Percentiles rank a stretch among this genome's conserved stretches.
phyloP scores from a whole-genome alignment of 2,888 invertebrate genomes.

The Blastobasis lacticolella region DNA sequence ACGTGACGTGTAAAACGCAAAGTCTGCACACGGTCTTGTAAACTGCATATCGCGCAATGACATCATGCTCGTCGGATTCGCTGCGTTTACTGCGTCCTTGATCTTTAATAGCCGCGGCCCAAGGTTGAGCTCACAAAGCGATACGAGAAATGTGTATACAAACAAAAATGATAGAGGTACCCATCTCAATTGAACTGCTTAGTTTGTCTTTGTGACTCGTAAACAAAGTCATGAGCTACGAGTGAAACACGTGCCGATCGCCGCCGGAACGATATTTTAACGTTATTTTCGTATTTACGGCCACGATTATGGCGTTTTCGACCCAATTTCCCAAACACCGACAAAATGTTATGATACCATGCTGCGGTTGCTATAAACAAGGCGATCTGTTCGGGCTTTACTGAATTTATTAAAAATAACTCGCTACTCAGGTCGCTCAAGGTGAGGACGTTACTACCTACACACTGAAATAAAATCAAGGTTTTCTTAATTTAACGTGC shows the following conservation, averaged over 20 bases:
- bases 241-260: too few species aligned
- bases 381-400: constrained; percentile 32
- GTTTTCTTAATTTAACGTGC: constrained; percentile 20
- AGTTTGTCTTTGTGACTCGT: too few species aligned
- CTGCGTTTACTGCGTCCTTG: background rate
- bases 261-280: background rate
- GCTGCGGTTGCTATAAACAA: constrained; percentile 23
- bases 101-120: background rate
- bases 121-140: too few species aligned
- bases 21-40: background rate
- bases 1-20: too few species aligned
- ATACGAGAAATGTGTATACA: too few species aligned
- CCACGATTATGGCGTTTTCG: background rate
- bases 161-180: too few species aligned
- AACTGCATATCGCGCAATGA: background rate
- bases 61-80: background rate
- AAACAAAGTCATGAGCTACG: too few species aligned
- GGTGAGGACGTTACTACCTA: constrained; percentile 64
- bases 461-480: constrained; percentile 61
- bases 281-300: background rate
- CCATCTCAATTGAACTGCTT: too few species aligned
- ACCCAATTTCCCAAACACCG: background rate
- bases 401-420: constrained; percentile 58
- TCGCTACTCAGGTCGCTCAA: constrained; percentile 53
- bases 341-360: background rate